These are phyloP conservation scores for Acridotheres tristis DNA, from an alignment of 2,797 vertebrate genomes.

Conservation along the genomic window DNA sequence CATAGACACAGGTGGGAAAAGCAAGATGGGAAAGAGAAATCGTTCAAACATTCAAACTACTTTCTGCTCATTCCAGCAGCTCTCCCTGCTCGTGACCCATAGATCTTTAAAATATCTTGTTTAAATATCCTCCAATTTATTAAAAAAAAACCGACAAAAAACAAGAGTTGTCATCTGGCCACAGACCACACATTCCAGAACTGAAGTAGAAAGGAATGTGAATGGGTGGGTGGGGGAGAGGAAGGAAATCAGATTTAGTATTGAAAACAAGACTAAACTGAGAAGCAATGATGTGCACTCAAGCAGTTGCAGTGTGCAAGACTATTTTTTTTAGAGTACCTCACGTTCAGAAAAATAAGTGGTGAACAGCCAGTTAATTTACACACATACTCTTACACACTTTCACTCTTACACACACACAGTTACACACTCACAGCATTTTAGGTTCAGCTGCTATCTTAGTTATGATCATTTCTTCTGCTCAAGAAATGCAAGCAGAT, in stretches of 20 bases:
- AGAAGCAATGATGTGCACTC: conserved; percentile 45
- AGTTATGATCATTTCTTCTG: neutral
- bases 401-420: neutral
- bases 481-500: neutral
- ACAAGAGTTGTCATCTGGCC: conserved; percentile 41
- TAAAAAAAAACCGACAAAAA: neutral
- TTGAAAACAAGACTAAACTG: conserved; percentile 65
- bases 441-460: neutral
- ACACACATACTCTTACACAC: neutral
- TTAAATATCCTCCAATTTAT: conserved; percentile 46
- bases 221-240: conserved; percentile 69
- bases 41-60: neutral
- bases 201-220: conserved; percentile 69
- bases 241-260: conserved; percentile 67
- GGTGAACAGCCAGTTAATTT: neutral
- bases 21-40: neutral
- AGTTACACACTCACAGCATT: neutral
- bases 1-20: neutral
- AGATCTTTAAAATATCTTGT: conserved; percentile 44
- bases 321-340: neutral
- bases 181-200: conserved; percentile 69
- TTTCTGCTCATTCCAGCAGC: neutral
- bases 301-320: neutral
- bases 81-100: neutral
- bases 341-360: neutral